Conservation (phyloP, 53 echinoderm and acorn worm genomes). For the Luidia sarsii region DNA sequence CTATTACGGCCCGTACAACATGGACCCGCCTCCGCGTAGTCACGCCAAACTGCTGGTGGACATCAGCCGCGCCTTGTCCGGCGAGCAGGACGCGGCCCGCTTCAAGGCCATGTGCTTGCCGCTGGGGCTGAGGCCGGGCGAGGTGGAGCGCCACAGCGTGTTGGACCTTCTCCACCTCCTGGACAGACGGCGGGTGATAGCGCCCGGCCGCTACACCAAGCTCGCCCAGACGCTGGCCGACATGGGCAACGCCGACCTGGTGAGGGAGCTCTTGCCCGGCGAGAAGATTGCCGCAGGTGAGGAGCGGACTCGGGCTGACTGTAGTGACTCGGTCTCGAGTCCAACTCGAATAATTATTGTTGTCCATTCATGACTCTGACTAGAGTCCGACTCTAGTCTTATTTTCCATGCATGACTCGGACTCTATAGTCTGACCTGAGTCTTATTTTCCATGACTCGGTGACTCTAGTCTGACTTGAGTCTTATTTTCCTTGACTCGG, state of each 20-base stretch:
- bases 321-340: no score
- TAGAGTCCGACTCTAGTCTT: no score
- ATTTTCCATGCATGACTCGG: no score
- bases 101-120: conserved; percentile 7
- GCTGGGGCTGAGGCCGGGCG: background rate
- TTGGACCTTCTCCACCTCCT: background rate
- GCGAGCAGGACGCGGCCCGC: background rate
- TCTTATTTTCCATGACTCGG: no score
- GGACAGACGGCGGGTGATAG: conserved; percentile 16
- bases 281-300: background rate
- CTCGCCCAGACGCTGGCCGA: conserved; percentile 14
- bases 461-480: no score
- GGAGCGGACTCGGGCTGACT: no score
- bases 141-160: background rate
- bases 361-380: no score
- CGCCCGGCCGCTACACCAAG: background rate
- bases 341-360: no score
- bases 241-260: conserved; percentile 23
- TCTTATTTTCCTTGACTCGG: no score
- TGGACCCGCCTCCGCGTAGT: background rate
- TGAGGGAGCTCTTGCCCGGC: background rate
- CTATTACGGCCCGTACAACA: no score
- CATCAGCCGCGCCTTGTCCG: background rate
- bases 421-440: no score
- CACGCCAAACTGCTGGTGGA: background rate